Base-by-base conservation (phyloP, 1,140 invertebrate genomes). In the Dendrolimus punctatus region DNA sequence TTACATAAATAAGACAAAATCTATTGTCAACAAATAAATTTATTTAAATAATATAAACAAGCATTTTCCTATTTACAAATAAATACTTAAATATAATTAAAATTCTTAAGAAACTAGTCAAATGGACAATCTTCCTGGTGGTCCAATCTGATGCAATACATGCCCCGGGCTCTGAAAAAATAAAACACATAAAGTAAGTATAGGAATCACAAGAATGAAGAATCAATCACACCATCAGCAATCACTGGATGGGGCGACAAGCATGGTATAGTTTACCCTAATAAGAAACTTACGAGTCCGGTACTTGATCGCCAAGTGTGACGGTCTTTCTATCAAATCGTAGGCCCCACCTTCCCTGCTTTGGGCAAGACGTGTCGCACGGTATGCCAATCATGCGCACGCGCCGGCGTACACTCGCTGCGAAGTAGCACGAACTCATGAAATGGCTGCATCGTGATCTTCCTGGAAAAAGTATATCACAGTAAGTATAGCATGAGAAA, bases 391-490 rank as follows among this genome's bases (percentile, higher is more conserved):
- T 71, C 43, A 91, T 83, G 5, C 83, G 87, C 37, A 88, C 69
- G 5, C 65, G 63, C 51, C 87, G 78, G 41, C 88, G 76, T 0
- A 91, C 87, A 9, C 90, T 89, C 8, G 89, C 88, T 1, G 91
- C 91, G 66, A 90, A 89, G 68, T 90, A 92, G 54, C 91, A 92
- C 9, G 91, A 90, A 52, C 91, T 91, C 81, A 91, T 88, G 65
- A 92, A 92, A 64, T 92, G 91, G 51, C 91, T 91, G 61, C 91
- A 92, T 4, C 91, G 85, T 6, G 88, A 83, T 46, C 88, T 76
- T 60, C 88, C 90, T 92, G 64, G 37, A 68, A 68, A 60, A n/a
- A 53, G 58, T 6, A 23, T 23, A 23, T 23, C 23, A 23, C 23
- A 23, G 23, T 23, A 2, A 1, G 1, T 23, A 23, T 23, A 23